These are phyloP conservation scores for Troides oblongomaculatus DNA, from an alignment of 2,888 invertebrate genomes.

Conservation along the genomic window DNA sequence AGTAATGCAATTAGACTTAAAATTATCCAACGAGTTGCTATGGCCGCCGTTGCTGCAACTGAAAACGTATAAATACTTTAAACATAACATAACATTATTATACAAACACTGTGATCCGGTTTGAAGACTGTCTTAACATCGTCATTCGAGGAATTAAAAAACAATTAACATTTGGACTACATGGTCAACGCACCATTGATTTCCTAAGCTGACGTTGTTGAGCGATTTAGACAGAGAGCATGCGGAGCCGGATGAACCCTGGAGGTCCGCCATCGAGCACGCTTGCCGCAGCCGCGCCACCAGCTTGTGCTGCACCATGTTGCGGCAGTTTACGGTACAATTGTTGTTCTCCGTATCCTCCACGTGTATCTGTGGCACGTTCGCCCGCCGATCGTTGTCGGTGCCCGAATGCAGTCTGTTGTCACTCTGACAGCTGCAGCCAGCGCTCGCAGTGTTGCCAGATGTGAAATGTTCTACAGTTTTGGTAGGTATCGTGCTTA, in stretches of 20 bases:
- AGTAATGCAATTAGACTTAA: slow-evolving; percentile 45
- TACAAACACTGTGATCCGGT: too few species aligned
- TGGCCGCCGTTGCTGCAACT: slow-evolving; percentile 48
- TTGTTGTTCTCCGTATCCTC: slow-evolving; percentile 37
- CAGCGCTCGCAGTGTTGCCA: slow-evolving; percentile 40
- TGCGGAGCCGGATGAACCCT: slow-evolving; percentile 43
- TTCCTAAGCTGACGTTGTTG: slow-evolving; percentile 48
- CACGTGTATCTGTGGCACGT: slow-evolving; percentile 46
- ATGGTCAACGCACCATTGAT: slow-evolving; percentile 40
- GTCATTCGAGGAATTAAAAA: too few species aligned
- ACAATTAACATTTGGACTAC: too few species aligned
- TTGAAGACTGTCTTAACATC: too few species aligned
- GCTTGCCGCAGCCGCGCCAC: slow-evolving; percentile 60
- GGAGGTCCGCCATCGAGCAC: slow-evolving; percentile 62
- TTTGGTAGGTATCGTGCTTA: neutral
- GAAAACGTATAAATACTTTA: slow-evolving; percentile 32
- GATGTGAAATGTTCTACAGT: slow-evolving; percentile 37
- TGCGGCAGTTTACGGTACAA: slow-evolving; percentile 39
- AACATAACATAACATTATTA: too few species aligned
- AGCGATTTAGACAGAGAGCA: slow-evolving; percentile 54
- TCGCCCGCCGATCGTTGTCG: slow-evolving; percentile 27
- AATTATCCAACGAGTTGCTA: slow-evolving; percentile 57
- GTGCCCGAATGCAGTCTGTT: slow-evolving; percentile 28
- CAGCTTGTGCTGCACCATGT: slow-evolving; percentile 55
- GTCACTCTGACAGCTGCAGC: slow-evolving; percentile 39